A percentile compares a stretch with the other conserved stretches of the same genome.
These are phyloP conservation scores for Motacilla alba DNA, from an alignment of 2,113 vertebrate species.

Conservation along the genomic window DNA sequence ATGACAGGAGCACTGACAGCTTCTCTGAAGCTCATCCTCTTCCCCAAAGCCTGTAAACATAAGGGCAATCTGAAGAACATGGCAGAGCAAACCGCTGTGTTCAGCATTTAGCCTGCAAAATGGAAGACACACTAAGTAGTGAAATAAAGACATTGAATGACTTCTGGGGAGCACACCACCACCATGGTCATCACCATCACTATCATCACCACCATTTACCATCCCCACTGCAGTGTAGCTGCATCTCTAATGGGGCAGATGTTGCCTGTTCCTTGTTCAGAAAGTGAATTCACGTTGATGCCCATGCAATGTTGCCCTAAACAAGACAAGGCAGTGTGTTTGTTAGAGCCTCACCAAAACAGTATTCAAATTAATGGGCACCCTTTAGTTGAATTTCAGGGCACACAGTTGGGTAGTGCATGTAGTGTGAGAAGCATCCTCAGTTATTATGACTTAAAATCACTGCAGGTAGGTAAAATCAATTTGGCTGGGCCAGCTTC, in stretches of 20 bases:
- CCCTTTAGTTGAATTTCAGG: not conserved
- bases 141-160: not conserved
- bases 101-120: not conserved
- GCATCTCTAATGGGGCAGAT: not conserved
- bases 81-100: not conserved
- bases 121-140: not conserved
- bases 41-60: not conserved
- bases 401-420: not conserved
- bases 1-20: not conserved
- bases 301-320: not conserved
- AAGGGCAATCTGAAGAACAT: not conserved
- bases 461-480: not conserved
- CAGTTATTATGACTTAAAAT: not conserved
- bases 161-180: rapidly evolving
- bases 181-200: not conserved
- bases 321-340: not conserved
- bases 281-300: not conserved
- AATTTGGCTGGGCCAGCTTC: not conserved
- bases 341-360: not conserved
- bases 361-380: not conserved
- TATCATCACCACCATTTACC: not conserved
- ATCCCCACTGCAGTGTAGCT: not conserved
- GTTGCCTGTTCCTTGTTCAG: not conserved
- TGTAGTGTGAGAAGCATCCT: not conserved
- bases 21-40: not conserved